Evolutionary conservation across 2,113 vertebrate species (phyloP), one percentile per base, ranked within the genome.

Genomic region (Laterallus jamaicensis): DNA sequence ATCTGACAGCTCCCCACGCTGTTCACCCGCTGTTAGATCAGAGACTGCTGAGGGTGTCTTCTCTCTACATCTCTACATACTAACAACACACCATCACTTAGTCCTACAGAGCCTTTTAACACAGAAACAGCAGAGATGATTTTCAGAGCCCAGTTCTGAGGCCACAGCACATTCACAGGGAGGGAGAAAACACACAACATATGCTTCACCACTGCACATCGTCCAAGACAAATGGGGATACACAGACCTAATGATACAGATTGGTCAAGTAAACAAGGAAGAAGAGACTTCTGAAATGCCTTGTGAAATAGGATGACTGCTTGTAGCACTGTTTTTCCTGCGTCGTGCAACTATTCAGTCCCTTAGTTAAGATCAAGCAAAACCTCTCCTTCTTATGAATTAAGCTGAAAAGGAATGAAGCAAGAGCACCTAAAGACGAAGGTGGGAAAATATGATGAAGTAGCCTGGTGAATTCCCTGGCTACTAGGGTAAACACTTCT

Each of bases 1-100:
- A 68, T 32, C 78, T 94, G 93, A 88, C 75, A 93, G 82, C 74
- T 93, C 78, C 81, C 70, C 3, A 3, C 16, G 81, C 79, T 82
- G 77, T 1, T 88, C 56, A 67, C 80, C 55, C 67, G 64, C 82
- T 83, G 80, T 59, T 68, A 84, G 42, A 63, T 19, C 60, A 64
- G 29, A 44, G 40, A 6, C 83, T 80, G 68, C 71, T 39, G 59
- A 64, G 84, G 37, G 62, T 4, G 3, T 2, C 16, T 56, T 93
- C 59, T 78, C 52, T 71, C 58, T 37, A 37, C 67, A 52, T 25
- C 32, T 40, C 50, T 76, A 58, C 47, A 87, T 87, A 91, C 68
- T 47, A 92, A 78, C 0, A 68, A 25, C 56, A 49, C n/a, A 54
- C 35, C 77, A 73, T 35, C 84, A 66, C 74, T 25, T 60, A 64